Evolutionary conservation across 2,113 vertebrate genomes (phyloP), one percentile per base, ranked within the genome.

Genomic region (Eleginops maclovinus): DNA sequence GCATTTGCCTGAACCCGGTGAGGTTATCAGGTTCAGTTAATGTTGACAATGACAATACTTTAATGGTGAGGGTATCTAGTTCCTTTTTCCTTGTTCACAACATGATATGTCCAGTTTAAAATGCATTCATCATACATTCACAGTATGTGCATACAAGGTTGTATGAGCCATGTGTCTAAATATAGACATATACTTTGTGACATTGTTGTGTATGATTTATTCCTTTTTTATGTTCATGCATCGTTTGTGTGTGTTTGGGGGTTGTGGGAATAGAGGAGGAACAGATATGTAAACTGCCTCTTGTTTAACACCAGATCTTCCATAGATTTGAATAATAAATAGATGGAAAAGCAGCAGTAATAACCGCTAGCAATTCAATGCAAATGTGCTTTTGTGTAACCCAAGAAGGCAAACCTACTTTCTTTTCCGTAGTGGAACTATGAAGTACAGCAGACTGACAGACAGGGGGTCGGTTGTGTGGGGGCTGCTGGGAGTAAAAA

Each of bases 401-500:
- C 9, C 21, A 3, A 70, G 50, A 61, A 76, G 19, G 7, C 55
- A 54, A 11, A 64, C 28, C 51, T 6, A 2, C 4, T 47, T 65
- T 49, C 12, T 19, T 55, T 31, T 67, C 31, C 26, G 16, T 46
- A 15, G 36, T 75, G 46, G 40, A 82, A 56, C 66, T 43, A 49
- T 80, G 75, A 73, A 60, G 36, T n/a, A 21, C 55, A 78, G 53
- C 53, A 55, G 53, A 16, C 56, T 36, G 56, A 40, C 55, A 51
- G 69, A 51, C 61, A 26, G 71, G 66, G 50, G 72, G 67, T 70
- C 64, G 75, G 77, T 77, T 73, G 73, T 81, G 66, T 54, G 80
- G 40, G 63, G 84, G 65, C 46, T 40, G 55, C 74, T 51, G 28
- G 14, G n/a, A 81, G 75, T 84, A 70, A 87, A 89, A 88, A 90